These are phyloP conservation scores for Rachycentron canadum DNA, from an alignment of 2,797 vertebrate genomes.

Conservation along the genomic window DNA sequence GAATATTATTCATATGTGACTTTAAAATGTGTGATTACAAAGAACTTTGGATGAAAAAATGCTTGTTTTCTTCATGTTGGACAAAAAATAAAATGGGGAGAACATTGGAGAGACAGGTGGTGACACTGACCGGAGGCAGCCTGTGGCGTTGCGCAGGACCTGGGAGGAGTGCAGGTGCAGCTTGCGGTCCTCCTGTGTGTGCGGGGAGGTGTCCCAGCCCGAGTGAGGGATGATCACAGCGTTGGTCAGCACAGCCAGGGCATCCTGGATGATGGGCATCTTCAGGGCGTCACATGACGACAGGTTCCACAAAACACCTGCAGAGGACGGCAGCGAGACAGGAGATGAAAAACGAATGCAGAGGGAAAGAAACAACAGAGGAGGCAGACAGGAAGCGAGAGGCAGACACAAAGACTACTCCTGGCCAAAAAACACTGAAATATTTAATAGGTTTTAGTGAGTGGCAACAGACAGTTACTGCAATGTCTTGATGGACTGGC, in stretches of 20 bases:
- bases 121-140: slow-evolving; percentile 91
- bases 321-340: slow-evolving; percentile 6
- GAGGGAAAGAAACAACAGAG: not conserved
- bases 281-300: slow-evolving; percentile 98
- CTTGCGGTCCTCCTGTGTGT: slow-evolving; percentile 95
- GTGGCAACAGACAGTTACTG: slow-evolving; percentile 5
- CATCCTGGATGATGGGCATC: slow-evolving; percentile 99
- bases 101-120: not conserved
- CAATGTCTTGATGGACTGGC: not conserved
- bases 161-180: slow-evolving; percentile 97
- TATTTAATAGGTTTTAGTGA: slow-evolving; percentile 33
- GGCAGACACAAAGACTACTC: slow-evolving; percentile 9
- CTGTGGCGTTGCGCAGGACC: slow-evolving; percentile 98
- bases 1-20: not conserved
- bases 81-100: not conserved
- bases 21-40: not conserved
- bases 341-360: slow-evolving; percentile 1
- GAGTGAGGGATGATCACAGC: slow-evolving; percentile 99
- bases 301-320: slow-evolving; percentile 94
- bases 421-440: slow-evolving; percentile 22
- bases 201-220: slow-evolving; percentile 95
- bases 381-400: not conserved
- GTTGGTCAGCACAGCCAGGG: slow-evolving; percentile 96
- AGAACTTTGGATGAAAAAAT: no score
- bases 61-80: no score